Evolutionary conservation across 2,797 vertebrate species (phyloP).

Genomic region (Malurus splendens): DNA sequence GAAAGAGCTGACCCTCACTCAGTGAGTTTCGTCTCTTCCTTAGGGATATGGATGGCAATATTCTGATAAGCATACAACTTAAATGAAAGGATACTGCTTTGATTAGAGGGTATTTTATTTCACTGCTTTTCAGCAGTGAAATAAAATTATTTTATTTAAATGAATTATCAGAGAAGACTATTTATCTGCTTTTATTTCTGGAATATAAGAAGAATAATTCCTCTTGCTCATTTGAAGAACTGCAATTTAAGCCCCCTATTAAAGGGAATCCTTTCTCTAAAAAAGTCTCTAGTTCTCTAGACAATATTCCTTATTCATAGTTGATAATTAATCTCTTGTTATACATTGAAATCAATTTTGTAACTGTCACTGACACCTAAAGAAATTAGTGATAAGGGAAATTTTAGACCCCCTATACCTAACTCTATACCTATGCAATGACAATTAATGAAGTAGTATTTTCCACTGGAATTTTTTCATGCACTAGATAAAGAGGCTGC

Average conservation of each 20-base stretch:
- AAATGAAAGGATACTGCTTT: neutral
- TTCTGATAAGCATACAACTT: neutral
- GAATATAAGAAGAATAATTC: neutral
- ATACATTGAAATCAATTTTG: conserved; percentile 43
- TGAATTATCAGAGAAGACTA: neutral
- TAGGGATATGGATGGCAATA: neutral
- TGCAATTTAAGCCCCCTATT: neutral
- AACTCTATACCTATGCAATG: conserved; percentile 37
- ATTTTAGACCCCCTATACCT: neutral
- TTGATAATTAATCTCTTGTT: conserved; percentile 18
- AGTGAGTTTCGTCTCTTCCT: neutral
- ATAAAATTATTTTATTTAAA: neutral
- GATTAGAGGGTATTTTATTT: neutral
- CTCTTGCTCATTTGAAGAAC: neutral
- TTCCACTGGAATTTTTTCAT: conserved; percentile 28
- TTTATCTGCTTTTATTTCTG: neutral
- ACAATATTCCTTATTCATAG: neutral
- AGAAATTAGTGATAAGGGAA: conserved; percentile 54
- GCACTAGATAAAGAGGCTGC: conserved; percentile 13
- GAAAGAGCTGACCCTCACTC: accelerated
- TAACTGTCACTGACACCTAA: conserved; percentile 42
- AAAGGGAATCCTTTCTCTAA: conserved; percentile 11
- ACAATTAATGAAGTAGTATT: conserved; percentile 51
- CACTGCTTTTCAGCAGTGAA: neutral
- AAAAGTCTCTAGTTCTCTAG: neutral